phyloP scores from a whole-genome alignment of 2,888 invertebrate genomes.

The Lasioglossum morio region DNA sequence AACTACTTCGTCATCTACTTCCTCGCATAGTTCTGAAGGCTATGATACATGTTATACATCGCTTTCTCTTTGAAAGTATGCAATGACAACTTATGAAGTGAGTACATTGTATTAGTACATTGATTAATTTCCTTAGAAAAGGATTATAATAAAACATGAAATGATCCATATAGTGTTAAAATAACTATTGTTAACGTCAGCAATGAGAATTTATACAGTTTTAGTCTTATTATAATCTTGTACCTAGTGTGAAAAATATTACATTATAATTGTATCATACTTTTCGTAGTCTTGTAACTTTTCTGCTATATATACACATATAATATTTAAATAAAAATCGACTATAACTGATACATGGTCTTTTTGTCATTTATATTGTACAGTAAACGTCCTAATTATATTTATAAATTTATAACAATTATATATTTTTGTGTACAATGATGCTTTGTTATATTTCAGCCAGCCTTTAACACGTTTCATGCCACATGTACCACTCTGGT shows the following conservation, averaged over 20 bases:
- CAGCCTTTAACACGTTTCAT: not conserved
- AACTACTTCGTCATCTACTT: constrained; percentile 28
- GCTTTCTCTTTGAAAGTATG: constrained; percentile 30
- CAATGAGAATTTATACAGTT: constrained; percentile 34
- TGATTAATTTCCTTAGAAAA: constrained; percentile 26
- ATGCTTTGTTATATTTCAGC: not conserved
- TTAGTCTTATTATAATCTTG: constrained; percentile 16
- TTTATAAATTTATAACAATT: constrained; percentile 25
- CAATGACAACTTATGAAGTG: constrained; percentile 5
- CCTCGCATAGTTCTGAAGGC: constrained; percentile 29
- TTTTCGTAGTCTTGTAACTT: constrained; percentile 20
- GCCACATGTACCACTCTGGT: too few species aligned
- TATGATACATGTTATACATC: constrained; percentile 36
- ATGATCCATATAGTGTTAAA: constrained; percentile 16
- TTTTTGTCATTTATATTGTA: constrained; percentile 31
- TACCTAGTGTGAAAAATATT: constrained; percentile 8
- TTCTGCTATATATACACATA: constrained; percentile 36
- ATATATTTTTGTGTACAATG: constrained; percentile 27
- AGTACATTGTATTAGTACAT: constrained; percentile 12
- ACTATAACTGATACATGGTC: constrained; percentile 25
- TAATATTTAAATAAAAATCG: constrained; percentile 40
- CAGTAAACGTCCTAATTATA: constrained; percentile 24
- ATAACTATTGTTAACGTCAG: constrained; percentile 19
- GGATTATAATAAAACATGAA: constrained; percentile 25
- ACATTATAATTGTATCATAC: constrained; percentile 37